Percentiles rank a stretch among this genome's conserved stretches.
These are phyloP conservation scores for Sussaba pulchella DNA, from an alignment of 2,888 invertebrate species.

Conservation along the genomic window DNA sequence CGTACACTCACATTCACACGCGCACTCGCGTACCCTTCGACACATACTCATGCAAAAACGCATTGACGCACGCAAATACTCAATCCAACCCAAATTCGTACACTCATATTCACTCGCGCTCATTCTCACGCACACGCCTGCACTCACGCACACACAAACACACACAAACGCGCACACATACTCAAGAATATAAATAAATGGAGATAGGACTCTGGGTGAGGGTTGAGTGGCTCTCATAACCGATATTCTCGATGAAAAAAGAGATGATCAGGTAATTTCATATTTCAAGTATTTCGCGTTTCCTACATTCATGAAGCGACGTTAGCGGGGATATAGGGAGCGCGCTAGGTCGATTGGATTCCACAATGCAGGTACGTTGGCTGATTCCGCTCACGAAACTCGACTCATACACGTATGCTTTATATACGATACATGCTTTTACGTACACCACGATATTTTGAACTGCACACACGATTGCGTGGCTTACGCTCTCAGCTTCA, in stretches of 20 bases:
- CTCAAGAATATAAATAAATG: no score
- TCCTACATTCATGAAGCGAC: background rate
- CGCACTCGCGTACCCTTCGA: no score
- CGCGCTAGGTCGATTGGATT: conserved; percentile 15
- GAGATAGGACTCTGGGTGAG: background rate
- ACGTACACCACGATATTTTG: background rate
- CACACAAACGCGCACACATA: no score
- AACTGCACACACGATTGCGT: background rate
- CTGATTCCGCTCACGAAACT: background rate
- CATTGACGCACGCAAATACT: background rate
- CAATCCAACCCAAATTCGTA: no score
- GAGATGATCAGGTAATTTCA: background rate
- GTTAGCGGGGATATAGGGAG: background rate
- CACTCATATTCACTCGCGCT: background rate
- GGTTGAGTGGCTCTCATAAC: conserved; percentile 1
- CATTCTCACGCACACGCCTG: no score
- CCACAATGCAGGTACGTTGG: background rate
- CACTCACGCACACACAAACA: no score
- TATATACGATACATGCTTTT: background rate
- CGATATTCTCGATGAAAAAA: conserved; percentile 9
- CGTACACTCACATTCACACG: no score
- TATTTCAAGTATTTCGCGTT: background rate
- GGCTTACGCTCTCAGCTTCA: no score
- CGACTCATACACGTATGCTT: background rate
- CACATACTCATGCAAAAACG: no score